Evolutionary conservation across 2,888 invertebrate genomes (phyloP), one percentile per base, ranked within the genome.

Genomic region (Dryocosmus kuriphilus): DNA sequence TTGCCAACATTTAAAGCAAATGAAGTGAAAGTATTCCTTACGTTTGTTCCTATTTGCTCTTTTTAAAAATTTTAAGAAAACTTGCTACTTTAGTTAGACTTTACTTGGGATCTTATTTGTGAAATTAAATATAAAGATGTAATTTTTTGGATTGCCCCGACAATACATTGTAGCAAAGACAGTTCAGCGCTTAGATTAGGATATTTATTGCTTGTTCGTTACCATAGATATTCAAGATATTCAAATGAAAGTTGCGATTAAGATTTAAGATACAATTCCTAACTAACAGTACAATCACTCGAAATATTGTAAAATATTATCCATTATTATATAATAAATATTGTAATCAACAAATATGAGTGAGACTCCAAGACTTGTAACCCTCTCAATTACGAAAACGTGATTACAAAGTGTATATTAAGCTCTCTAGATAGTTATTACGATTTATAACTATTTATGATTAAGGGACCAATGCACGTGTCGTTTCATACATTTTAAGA

Each of bases 301-400:
- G 24, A 27, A 22, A 27, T 27, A 24, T 35, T 38, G 24, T 24
- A 67, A 67, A 46, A 27, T 60, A 61, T 30, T 16, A 19, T 51
- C 14, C 19, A 61, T 61, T 61, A 60, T 60, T 27, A 14, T n/a
- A 2, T 16, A 27, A 27, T 9, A 51, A 9, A 61, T 61, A 30
- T 60, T 60, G 9, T 22, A 60, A 1, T 14, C 19, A 1, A 27
- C 16, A 22, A 41, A 38, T 41, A 27, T 41, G 35, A 7, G 35
- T 67, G 67, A 67, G 67, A 67, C 27, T 41, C 67, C 46, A 67
- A 67, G 67, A 67, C 67, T 67, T 46, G 22, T 9, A 51, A 51
- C n/a, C n/a, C 51, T 51, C 32, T 61, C n/a, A 32, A 61, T 30
- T 61, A 19, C 30, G 14, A 35, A 32, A 35, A n/a, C 8, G n/a